Evolutionary conservation across 2,888 invertebrate genomes (phyloP).

Genomic region (Lampropteryx suffumata): DNA sequence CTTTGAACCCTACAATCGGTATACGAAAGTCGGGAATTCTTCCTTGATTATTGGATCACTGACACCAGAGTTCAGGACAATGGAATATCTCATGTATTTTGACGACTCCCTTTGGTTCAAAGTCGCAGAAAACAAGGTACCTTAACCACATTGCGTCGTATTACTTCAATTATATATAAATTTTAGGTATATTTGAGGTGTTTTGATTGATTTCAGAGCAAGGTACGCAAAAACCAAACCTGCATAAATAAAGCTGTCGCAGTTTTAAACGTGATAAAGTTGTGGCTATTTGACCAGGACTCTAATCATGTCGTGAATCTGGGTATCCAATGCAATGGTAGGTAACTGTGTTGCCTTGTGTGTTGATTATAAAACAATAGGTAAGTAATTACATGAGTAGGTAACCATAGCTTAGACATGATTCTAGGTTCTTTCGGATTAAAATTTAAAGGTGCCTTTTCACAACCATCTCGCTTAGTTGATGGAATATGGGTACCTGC

Average conservation of each 20-base stretch:
- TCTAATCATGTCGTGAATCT: conserved; percentile 73
- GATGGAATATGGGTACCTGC: conserved; percentile 74
- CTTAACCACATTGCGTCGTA: conserved; percentile 1
- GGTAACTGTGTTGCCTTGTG: conserved; percentile 53
- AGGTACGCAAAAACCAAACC: conserved; percentile 31
- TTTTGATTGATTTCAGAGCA: conserved; percentile 39
- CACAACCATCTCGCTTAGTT: conserved; percentile 78
- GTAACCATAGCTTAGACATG: no score
- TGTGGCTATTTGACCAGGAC: conserved; percentile 73
- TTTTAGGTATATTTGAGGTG: not conserved
- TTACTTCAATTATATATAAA: no score
- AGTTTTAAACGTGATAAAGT: conserved; percentile 68
- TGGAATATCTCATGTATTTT: conserved; percentile 76
- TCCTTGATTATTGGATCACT: conserved; percentile 76
- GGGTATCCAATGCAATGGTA: conserved; percentile 81
- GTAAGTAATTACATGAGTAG: not conserved
- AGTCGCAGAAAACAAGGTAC: conserved; percentile 63
- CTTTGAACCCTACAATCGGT: conserved; percentile 77
- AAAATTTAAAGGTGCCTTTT: conserved; percentile 77
- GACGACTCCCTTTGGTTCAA: conserved; percentile 63
- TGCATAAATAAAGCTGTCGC: conserved; percentile 61
- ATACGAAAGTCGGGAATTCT: conserved; percentile 71
- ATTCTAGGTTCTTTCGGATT: conserved; percentile 79
- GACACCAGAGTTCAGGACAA: conserved; percentile 76
- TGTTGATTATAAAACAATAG: not conserved